These are phyloP conservation scores for Dolichoris vasculosae DNA, from an alignment of 1,140 invertebrate genomes.

Conservation along the genomic window DNA sequence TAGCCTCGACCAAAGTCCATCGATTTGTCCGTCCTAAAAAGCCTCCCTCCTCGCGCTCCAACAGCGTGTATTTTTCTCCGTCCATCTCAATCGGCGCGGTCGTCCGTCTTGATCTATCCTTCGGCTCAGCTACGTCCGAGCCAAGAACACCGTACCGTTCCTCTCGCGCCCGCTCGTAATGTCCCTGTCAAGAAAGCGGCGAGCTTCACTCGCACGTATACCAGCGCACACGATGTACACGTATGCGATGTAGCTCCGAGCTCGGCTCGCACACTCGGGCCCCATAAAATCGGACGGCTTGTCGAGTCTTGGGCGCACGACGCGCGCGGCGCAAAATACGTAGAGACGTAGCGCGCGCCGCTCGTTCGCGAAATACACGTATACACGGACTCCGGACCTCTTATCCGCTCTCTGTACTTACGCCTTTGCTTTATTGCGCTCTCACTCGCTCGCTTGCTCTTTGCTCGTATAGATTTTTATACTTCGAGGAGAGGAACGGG, in stretches of 20 bases:
- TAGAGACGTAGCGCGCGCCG: slow-evolving; percentile 15
- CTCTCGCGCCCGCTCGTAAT: slow-evolving; percentile 59
- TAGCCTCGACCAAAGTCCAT: slow-evolving; percentile 48
- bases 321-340: slow-evolving; percentile 55
- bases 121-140: too few species aligned
- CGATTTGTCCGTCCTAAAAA: slow-evolving; percentile 51
- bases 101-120: slow-evolving; percentile 33
- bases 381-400: slow-evolving; percentile 19
- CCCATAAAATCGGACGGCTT: slow-evolving; percentile 67
- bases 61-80: background rate
- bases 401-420: slow-evolving; percentile 53
- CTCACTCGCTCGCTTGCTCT: slow-evolving; percentile 30
- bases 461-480: slow-evolving; percentile 55
- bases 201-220: slow-evolving; percentile 59
- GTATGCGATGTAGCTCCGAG: background rate
- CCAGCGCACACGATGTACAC: background rate
- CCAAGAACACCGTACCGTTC: background rate
- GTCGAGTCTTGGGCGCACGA: slow-evolving; percentile 52
- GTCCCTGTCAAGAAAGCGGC: slow-evolving; percentile 71
- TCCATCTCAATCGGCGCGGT: slow-evolving; percentile 12
- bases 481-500: slow-evolving; percentile 27
- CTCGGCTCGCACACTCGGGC: slow-evolving; percentile 46
- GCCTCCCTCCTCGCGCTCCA: slow-evolving; percentile 35
- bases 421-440: slow-evolving; percentile 53
- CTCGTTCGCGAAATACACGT: slow-evolving; percentile 34